A percentile compares a stretch with the other conserved stretches of the same genome.
These are phyloP conservation scores for Nowickia ferox DNA, from an alignment of 2,888 invertebrate species.

Conservation along the genomic window DNA sequence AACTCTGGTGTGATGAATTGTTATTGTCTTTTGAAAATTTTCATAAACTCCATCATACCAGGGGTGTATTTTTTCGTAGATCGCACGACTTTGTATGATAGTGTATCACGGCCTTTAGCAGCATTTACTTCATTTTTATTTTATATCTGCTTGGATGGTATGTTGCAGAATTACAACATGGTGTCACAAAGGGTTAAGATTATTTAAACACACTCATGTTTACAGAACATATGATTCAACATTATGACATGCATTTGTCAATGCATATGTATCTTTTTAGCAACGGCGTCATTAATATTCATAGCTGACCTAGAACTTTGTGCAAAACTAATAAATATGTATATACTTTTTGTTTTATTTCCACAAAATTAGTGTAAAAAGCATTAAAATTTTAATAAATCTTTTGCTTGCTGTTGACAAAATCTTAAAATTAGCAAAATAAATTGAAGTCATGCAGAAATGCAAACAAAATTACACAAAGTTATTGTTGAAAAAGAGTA, in stretches of 20 bases:
- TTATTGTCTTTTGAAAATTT: no score
- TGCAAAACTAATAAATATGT: conserved; percentile 55
- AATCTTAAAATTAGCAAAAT: neutral
- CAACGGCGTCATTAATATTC: neutral
- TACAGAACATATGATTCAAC: conserved; percentile 3
- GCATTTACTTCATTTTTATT: no score
- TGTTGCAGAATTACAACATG: no score
- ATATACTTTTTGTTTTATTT: conserved; percentile 65
- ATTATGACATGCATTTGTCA: conserved; percentile 2
- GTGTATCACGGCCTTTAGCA: no score
- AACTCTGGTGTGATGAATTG: no score
- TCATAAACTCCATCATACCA: no score
- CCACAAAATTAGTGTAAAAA: conserved; percentile 54
- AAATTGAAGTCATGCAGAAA: neutral
- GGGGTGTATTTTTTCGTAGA: no score
- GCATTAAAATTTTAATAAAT: conserved; percentile 47
- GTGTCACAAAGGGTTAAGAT: no score
- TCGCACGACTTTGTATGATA: no score
- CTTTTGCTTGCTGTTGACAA: conserved; percentile 2
- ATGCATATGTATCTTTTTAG: no score
- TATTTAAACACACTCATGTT: neutral
- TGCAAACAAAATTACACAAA: conserved; percentile 20
- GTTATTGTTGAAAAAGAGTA: neutral
- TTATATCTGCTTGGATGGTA: no score
- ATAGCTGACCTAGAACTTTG: neutral